phyloP scores from a whole-genome alignment of 2,113 vertebrate species.

The Chinchilla lanigera region DNA sequence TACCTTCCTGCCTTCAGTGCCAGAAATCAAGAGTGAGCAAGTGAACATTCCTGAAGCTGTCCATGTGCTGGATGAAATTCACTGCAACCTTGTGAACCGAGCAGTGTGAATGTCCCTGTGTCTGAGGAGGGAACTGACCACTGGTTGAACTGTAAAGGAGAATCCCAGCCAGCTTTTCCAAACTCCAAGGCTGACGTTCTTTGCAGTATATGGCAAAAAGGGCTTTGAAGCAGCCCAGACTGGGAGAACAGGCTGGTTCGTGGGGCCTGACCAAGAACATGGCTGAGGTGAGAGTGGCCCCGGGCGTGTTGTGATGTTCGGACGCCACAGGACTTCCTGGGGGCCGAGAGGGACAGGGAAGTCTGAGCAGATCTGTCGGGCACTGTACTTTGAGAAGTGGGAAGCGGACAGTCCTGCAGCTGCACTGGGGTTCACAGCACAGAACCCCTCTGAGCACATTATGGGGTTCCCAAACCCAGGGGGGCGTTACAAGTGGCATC shows the following conservation, averaged over 20 bases:
- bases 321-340: background rate
- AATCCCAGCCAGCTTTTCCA: background rate
- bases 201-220: background rate
- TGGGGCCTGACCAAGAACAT: background rate
- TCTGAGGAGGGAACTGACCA: background rate
- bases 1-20: background rate
- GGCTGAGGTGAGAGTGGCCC: background rate
- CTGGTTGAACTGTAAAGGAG: background rate
- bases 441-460: conserved; percentile 67
- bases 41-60: background rate
- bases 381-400: background rate
- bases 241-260: background rate
- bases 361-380: background rate
- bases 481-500: background rate
- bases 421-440: conserved; percentile 42
- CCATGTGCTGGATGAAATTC: background rate
- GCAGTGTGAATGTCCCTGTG: background rate
- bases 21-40: background rate
- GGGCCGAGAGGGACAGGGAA: background rate
- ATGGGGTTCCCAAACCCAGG: background rate
- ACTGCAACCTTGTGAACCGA: background rate
- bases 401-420: background rate
- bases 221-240: background rate
- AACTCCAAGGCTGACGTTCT: background rate
- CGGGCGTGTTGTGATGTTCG: background rate